Evolutionary conservation across 2,888 invertebrate genomes (phyloP), one percentile per base, ranked within the genome.

Genomic region (Drosophila tanythrix): DNA sequence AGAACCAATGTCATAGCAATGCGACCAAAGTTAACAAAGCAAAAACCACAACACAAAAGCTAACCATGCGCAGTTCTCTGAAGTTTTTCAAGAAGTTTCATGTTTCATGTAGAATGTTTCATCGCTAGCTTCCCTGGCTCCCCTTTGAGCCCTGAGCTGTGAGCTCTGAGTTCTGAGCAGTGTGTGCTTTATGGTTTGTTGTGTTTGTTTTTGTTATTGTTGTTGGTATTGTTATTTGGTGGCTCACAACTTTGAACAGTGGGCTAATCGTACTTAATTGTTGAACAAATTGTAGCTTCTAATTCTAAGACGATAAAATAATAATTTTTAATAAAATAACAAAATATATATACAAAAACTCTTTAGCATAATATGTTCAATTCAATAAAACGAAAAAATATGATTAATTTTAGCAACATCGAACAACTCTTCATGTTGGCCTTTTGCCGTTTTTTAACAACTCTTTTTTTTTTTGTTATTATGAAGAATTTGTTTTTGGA

Each of bases 1-100:
- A 73, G 71, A 57, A 72, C 81, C 82, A 90, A 83, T 92, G 91
- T 89, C 91, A 91, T 91, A 92, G 91, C 91, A 92, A 91, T 91
- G 83, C 91, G 92, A 90, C 91, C 84, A 85, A 85, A 88, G 89
- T 83, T 88, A 84, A 86, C 88, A 89, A 83, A 83, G 84, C 78
- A 83, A 81, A 87, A 89, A 83, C 86, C 90, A 83, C 88, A 89
- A 89, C 83, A 90, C 83, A 90, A 89, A 87, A 79, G 81, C 81
- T 86, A 84, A 79, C 84, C 84, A 85, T 85, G 85, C 89, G 89
- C 85, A 85, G 66, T 82, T 70, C 70, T 77, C 60, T 70, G 73
- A 83, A 89, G 77, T 84, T 88, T 75, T 76, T 68, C 88, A 74
- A 83, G 89, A 82, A 80, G 78, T 85, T 85, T 84, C 79, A 75